Percentiles rank a stretch among this genome's conserved stretches.
Conservation (phyloP, 2,888 invertebrate species). For the Portevinia maculata region DNA sequence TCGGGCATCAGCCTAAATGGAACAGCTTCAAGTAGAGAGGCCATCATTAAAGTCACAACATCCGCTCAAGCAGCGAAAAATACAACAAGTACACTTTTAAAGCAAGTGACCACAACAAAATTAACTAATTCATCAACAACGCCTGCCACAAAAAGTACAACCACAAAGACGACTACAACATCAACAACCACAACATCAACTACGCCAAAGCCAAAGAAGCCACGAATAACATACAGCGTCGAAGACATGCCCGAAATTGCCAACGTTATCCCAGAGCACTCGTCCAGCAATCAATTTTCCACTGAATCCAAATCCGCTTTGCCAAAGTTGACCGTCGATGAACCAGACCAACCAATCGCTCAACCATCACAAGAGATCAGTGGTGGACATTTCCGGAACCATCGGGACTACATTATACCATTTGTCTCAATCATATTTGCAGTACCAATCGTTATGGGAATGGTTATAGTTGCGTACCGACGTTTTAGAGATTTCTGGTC, state of each 20-base stretch:
- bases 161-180: conserved; percentile 77
- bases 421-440: conserved; percentile 89
- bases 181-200: conserved; percentile 79
- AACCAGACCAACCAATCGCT: conserved; percentile 77
- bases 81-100: conserved; percentile 1
- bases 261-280: conserved; percentile 53
- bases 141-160: conserved; percentile 73
- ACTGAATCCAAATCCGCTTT: conserved; percentile 35
- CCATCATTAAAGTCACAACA: neutral
- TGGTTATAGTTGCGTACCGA: conserved; percentile 87
- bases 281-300: conserved; percentile 41
- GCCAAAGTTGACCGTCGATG: conserved; percentile 56
- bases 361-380: conserved; percentile 79
- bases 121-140: conserved; percentile 29
- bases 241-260: conserved; percentile 80
- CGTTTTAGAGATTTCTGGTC: conserved; percentile 93
- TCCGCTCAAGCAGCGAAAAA: neutral
- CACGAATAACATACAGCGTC: conserved; percentile 83
- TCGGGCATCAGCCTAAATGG: neutral
- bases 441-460: conserved; percentile 87
- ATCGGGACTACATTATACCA: conserved; percentile 89
- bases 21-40: neutral
- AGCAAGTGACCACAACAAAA: conserved; percentile 23
- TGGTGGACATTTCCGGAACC: conserved; percentile 78
- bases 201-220: conserved; percentile 83